These are phyloP conservation scores for Meganola albula DNA, from an alignment of 2,888 invertebrate species.

Conservation along the genomic window DNA sequence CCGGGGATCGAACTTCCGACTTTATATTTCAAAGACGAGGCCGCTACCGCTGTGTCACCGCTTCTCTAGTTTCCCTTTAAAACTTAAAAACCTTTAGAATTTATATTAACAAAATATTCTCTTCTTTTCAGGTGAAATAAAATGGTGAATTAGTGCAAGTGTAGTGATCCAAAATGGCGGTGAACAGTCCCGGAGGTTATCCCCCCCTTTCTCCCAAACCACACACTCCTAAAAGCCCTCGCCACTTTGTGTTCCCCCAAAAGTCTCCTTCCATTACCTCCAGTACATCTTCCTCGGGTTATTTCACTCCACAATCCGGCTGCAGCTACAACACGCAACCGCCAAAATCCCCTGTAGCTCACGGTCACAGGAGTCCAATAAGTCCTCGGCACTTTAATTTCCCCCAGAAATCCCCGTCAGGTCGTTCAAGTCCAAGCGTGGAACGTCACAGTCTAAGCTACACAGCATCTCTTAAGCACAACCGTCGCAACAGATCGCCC, in stretches of 20 bases:
- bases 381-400: constrained; percentile 79
- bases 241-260: constrained; percentile 74
- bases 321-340: constrained; percentile 69
- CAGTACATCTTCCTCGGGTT: constrained; percentile 74
- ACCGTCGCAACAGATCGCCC: constrained; percentile 59
- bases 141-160: constrained; percentile 36
- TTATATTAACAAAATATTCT: constrained; percentile 15
- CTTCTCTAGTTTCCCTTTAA: too few species aligned
- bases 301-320: constrained; percentile 75
- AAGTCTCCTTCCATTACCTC: constrained; percentile 74
- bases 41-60: too few species aligned
- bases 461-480: constrained; percentile 63
- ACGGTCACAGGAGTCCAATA: constrained; percentile 77
- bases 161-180: constrained; percentile 67
- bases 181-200: constrained; percentile 78
- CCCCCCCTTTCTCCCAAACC: constrained; percentile 76
- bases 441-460: constrained; percentile 59
- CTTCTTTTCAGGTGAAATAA: constrained; percentile 54
- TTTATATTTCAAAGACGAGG: too few species aligned
- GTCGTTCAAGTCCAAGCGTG: constrained; percentile 61
- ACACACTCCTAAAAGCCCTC: constrained; percentile 74
- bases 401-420: constrained; percentile 67
- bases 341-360: constrained; percentile 72
- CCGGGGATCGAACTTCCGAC: too few species aligned
- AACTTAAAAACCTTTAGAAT: too few species aligned